Base-by-base conservation (phyloP, 2,797 vertebrate species). In the Pempheris klunzingeri region DNA sequence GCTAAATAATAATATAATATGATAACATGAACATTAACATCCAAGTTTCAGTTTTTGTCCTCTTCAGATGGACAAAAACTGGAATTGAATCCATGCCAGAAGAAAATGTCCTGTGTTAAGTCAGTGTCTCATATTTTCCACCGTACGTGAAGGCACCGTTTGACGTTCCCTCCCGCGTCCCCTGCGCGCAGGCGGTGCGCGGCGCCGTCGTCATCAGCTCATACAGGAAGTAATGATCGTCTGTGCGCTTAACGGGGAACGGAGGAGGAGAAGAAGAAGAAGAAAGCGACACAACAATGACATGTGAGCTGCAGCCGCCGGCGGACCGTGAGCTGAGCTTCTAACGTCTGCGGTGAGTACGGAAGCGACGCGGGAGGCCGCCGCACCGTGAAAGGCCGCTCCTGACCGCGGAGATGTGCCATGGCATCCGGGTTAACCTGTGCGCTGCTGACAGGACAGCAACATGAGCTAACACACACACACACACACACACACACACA, bases 171-270 rank as follows among this genome's bases (percentile, higher is more conserved):
- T 15, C 39, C 32, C 18, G 26, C 46, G 50, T 38, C 41, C 26
- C 4, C 28, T 18, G 62, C 59, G 46, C 78, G 74, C 76, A 60
- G 20, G 13, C 49, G 0, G 36, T 34, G 66, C 71, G 36, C 77
- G 78, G 9, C 28, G 68, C 12, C 52, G 71, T 44, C 92, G 92
- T 93, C 91, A 92, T 68, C 78, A 22, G 57, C 18, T 14, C 66
- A 84, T 71, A 78, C 82, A 90, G 93, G 92, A 94, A 93, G 92
- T 91, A 74, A 76, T 78, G 82, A 22, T 36, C 64, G 70, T 22
- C 57, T 41, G 44, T 61, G 26, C 24, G 58, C 9, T 71, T 2
- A 78, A 63, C 77, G 66, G 63, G 30, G 28, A 67, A 22, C 43
- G 80, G 61, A 71, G 72, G 47, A 57, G 34, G 70, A 39, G 52